A percentile compares a stretch with the other conserved stretches of the same genome.
Conservation (phyloP, 2,113 vertebrate genomes). For the Mesitornis unicolor region DNA sequence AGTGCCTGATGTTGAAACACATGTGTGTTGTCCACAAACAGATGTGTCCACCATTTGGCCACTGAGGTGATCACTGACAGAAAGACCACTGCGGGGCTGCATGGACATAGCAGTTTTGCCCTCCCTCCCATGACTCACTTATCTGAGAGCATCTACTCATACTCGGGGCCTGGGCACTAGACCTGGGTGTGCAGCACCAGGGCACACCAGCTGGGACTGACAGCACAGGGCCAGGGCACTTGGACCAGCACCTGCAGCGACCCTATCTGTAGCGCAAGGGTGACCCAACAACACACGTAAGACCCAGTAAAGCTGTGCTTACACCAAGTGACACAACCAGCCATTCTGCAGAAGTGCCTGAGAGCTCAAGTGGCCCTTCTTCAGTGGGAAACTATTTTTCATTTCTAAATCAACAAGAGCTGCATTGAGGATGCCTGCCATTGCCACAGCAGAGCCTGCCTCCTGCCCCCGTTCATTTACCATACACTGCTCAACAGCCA, state of each 20-base stretch:
- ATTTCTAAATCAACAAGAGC: neutral
- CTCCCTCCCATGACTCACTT: neutral
- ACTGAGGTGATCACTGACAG: neutral
- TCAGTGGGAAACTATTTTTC: neutral
- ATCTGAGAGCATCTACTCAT: neutral
- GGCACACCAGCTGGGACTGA: neutral
- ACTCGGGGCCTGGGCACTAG: accelerated
- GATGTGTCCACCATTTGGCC: neutral
- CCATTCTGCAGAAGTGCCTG: neutral
- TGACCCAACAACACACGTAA: neutral
- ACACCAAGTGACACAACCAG: neutral
- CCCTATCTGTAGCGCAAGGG: neutral
- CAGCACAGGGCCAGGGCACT: accelerated
- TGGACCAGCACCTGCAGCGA: accelerated
- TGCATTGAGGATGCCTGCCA: neutral
- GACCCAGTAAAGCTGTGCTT: neutral
- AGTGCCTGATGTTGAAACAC: neutral
- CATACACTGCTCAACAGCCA: neutral
- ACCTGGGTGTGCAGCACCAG: neutral
- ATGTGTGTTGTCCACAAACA: neutral
- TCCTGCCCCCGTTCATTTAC: accelerated
- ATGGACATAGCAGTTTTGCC: neutral
- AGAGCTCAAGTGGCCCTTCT: neutral
- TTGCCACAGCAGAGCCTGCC: neutral
- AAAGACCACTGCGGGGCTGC: neutral